Base-by-base conservation (phyloP, 2,113 vertebrate species). In the Cricetomys ansorgei region DNA sequence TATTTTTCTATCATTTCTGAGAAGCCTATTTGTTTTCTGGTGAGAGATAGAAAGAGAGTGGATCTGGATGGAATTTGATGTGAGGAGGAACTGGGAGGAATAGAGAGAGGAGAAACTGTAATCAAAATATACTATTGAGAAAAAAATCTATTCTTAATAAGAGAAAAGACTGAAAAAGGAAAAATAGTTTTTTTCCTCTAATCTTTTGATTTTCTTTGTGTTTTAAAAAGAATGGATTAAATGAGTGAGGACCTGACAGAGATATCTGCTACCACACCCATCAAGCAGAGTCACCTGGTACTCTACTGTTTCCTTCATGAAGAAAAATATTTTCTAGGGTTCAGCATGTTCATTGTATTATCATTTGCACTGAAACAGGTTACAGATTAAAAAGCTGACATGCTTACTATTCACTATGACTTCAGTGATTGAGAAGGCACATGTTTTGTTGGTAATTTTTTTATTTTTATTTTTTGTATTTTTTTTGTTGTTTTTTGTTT, bases 401-500 rank as follows among this genome's bases (percentile, higher is more conserved):
- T 95, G 19, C 64, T 62, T 55, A 93, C 0, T 88, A 11, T 53
- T 69, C 94, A 92, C 93, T 96, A 91, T 70, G 76, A 96, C 31
- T 94, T 92, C 75, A 91, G 29, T 94, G 59, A 96, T 93, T 87
- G 85, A 96, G 92, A 96, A 85, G 55, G 25, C 57, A 8, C 3
- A 45, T 50, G 43, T 11, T 43, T 21, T 67, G 2, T 21, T n/a
- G 31, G 40, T 31, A 8, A 16, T 23, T 4, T 5, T 10, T 50
- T 34, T 10, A 16, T 64, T 34, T 83, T 34, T 80, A 3, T 83
- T 15, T 84, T 25, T 84, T 45, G 62, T 34, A 0, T 12, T 45
- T 27, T 57, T 40, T 34, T 10, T n/a, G 15, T 37, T n/a, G 12
- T 10, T 55, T 48, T 50, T 15, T 86, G 6, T 57, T 34, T 53